These are phyloP conservation scores for Itoplectis maculator DNA, from an alignment of 2,888 invertebrate genomes.

Conservation along the genomic window DNA sequence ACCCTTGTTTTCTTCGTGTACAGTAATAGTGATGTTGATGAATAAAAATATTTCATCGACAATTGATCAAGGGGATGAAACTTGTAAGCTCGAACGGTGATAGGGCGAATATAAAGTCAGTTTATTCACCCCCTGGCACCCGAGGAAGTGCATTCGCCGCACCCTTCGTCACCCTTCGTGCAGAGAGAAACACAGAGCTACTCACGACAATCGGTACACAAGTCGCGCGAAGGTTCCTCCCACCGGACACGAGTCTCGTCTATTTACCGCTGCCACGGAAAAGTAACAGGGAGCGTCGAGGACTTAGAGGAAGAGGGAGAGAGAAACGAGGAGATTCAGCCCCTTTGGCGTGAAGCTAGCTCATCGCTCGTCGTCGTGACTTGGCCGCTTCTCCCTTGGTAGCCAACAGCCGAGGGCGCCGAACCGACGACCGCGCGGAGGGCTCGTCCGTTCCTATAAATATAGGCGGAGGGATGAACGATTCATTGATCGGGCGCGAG, in stretches of 20 bases:
- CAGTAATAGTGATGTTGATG: no score
- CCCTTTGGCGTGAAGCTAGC: neutral
- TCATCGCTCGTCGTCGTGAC: constrained; percentile 56
- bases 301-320: constrained; percentile 14
- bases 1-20: no score
- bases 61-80: neutral
- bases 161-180: constrained; percentile 28
- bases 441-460: constrained; percentile 45
- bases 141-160: constrained; percentile 46
- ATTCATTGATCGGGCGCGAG: constrained; percentile 66
- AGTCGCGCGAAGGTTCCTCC: constrained; percentile 17
- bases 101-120: neutral
- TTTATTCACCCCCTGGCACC: constrained; percentile 1
- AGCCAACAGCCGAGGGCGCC: constrained; percentile 39
- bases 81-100: no score
- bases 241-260: constrained; percentile 29
- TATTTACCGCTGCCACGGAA: constrained; percentile 24
- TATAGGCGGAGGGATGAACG: constrained; percentile 51
- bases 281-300: constrained; percentile 8
- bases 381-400: constrained; percentile 29
- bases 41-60: neutral
- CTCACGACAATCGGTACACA: constrained; percentile 41
- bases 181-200: constrained; percentile 11
- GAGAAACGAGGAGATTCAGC: constrained; percentile 2
- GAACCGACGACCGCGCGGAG: constrained; percentile 40